Evolutionary conservation across 1,140 invertebrate species (phyloP).

Genomic region (Papilio polytes): DNA sequence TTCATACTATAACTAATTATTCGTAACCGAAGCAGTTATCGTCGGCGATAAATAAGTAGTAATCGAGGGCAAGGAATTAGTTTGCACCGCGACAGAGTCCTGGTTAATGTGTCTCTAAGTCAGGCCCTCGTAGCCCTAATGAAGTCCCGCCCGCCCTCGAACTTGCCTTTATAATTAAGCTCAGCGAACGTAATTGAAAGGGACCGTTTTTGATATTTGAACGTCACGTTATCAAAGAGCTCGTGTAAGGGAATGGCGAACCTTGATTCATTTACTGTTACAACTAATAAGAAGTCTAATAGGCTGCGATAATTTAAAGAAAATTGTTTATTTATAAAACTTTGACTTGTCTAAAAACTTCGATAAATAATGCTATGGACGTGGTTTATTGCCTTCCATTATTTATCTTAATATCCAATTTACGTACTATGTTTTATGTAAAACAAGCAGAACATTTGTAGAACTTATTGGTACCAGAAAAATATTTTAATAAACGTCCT

Average conservation of each 20-base stretch:
- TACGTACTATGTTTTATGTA: too few relatives aligned
- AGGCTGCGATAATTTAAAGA: not conserved
- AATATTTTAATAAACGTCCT: too few relatives aligned
- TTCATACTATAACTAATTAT: slow-evolving; percentile 35
- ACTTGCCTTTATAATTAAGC: slow-evolving; percentile 61
- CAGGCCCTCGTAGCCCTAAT: slow-evolving; percentile 49
- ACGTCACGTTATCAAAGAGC: slow-evolving; percentile 50
- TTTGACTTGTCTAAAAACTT: not conserved
- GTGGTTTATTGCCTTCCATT: not conserved
- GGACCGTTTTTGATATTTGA: slow-evolving; percentile 62
- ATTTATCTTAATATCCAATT: not conserved
- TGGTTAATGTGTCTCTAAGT: slow-evolving; percentile 56
- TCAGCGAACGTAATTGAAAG: slow-evolving; percentile 61
- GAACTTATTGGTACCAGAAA: too few relatives aligned
- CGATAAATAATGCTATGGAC: not conserved
- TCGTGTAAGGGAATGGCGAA: not conserved
- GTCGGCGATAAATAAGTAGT: slow-evolving; percentile 44
- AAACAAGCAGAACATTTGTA: too few relatives aligned
- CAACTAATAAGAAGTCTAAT: not conserved
- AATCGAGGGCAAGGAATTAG: slow-evolving; percentile 41
- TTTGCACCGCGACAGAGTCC: slow-evolving; percentile 44
- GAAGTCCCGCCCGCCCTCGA: slow-evolving; percentile 46
- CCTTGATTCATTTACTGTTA: slow-evolving; percentile 3
- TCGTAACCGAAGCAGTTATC: slow-evolving; percentile 43
- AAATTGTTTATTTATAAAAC: not conserved